A percentile compares a stretch with the other conserved stretches of the same genome.
Conservation (phyloP, 2,888 invertebrate species). For the Patella ulyssiponensis region DNA sequence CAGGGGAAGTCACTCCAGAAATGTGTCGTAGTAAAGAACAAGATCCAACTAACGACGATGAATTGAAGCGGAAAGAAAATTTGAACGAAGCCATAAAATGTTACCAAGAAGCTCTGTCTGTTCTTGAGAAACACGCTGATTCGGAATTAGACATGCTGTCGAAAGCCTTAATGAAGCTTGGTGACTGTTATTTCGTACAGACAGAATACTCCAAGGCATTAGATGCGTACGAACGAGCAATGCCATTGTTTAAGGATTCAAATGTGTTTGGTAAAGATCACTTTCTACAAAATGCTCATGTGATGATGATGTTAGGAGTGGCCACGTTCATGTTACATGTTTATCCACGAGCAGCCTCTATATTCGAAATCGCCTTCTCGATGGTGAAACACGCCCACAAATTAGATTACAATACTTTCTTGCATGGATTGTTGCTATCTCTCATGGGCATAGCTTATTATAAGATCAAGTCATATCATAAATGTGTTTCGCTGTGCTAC, state of each 20-base stretch:
- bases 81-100: conserved; percentile 67
- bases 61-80: conserved; percentile 38
- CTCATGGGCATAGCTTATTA: conserved; percentile 67
- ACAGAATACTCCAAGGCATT: conserved; percentile 66
- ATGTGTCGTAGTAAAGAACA: conserved; percentile 25
- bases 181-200: conserved; percentile 68
- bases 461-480: conserved; percentile 68
- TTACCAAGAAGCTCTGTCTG: conserved; percentile 63
- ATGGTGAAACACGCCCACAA: conserved; percentile 67
- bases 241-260: conserved; percentile 59
- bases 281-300: conserved; percentile 67
- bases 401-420: conserved; percentile 52
- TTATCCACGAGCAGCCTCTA: conserved; percentile 67
- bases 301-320: conserved; percentile 68
- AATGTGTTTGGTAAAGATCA: conserved; percentile 58
- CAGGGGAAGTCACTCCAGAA: conserved; percentile 40
- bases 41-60: conserved; percentile 49
- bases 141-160: conserved; percentile 58
- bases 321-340: conserved; percentile 68
- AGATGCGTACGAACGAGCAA: conserved; percentile 66
- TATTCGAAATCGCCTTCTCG: conserved; percentile 67
- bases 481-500: conserved; percentile 68
- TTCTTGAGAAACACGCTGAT: conserved; percentile 59
- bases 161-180: conserved; percentile 63
- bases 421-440: conserved; percentile 65